Percentiles rank a stretch among this genome's conserved stretches.
Evolutionary conservation across 1,140 invertebrate species (phyloP).

Genomic region (Luehdorfia chinensis): DNA sequence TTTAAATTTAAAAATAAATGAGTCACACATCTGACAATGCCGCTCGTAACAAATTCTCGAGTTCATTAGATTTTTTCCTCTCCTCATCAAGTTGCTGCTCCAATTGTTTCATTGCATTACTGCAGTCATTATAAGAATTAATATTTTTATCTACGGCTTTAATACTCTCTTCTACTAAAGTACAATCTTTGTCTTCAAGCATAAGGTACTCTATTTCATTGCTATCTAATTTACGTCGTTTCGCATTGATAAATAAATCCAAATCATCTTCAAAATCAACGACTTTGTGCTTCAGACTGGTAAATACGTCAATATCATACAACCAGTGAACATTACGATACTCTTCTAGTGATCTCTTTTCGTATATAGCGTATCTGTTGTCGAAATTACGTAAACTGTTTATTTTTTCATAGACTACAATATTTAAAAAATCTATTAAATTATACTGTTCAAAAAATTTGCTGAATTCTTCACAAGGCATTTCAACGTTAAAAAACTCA

Average conservation of each 20-base stretch:
- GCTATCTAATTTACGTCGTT: conserved; percentile 53
- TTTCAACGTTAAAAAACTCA: conserved; percentile 40
- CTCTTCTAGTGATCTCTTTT: conserved; percentile 48
- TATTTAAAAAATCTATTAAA: conserved; percentile 65
- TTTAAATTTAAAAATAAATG: too few relatives aligned
- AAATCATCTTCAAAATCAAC: conserved; percentile 54
- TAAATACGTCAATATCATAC: conserved; percentile 45
- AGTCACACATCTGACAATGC: conserved; percentile 35
- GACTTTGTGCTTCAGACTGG: conserved; percentile 48
- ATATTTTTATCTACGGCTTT: conserved; percentile 43
- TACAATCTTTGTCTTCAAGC: conserved; percentile 56
- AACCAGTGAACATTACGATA: conserved; percentile 65
- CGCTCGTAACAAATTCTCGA: conserved; percentile 56
- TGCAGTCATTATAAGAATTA: conserved; percentile 41
- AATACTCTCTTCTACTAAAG: conserved; percentile 53
- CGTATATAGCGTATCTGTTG: conserved; percentile 61
- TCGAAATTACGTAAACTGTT: conserved; percentile 55
- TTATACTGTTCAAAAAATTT: conserved; percentile 52
- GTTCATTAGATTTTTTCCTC: conserved; percentile 60
- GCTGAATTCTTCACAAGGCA: conserved; percentile 42
- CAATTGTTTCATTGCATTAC: conserved; percentile 48
- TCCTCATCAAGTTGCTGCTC: conserved; percentile 57
- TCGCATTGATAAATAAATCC: conserved; percentile 54
- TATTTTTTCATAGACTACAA: conserved; percentile 73
- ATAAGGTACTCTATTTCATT: conserved; percentile 48